Evolutionary conservation across 30 jellyfish, hydroid and myxozoan species (phyloP).

Genomic region (Aurelia sp.): DNA sequence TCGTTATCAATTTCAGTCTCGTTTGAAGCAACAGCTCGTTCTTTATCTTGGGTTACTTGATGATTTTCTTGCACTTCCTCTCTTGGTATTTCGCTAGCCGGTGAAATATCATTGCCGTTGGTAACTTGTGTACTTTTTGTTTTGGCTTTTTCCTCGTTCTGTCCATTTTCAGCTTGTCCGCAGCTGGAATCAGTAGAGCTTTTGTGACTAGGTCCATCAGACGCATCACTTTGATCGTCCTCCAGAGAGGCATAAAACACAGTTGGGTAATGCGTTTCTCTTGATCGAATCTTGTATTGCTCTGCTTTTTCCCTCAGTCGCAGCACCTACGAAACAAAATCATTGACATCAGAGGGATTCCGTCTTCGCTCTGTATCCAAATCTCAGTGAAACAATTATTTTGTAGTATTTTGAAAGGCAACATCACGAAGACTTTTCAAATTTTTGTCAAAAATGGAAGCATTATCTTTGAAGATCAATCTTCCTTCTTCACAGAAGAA

Average conservation of each 20-base stretch:
- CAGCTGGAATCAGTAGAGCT: neutral
- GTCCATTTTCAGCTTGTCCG: neutral
- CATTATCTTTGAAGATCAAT: no score
- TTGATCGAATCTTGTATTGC: slow-evolving; percentile 50
- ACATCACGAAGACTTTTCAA: no score
- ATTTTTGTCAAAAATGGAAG: no score
- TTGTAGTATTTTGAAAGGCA: no score
- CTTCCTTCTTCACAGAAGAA: no score
- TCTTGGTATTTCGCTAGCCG: neutral
- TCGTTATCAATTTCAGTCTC: slow-evolving; percentile 12
- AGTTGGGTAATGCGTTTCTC: slow-evolving; percentile 79
- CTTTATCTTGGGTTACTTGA: neutral
- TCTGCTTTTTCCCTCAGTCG: slow-evolving; percentile 67
- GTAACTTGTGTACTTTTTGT: neutral
- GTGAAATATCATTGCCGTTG: neutral
- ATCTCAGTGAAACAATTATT: no score
- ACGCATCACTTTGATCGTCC: slow-evolving; percentile 26
- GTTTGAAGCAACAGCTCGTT: slow-evolving; percentile 7
- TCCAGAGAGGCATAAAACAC: slow-evolving; percentile 55
- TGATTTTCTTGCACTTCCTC: neutral
- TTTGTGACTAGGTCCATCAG: slow-evolving; percentile 9
- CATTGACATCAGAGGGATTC: neutral
- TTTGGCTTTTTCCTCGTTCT: neutral
- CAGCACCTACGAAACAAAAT: slow-evolving; percentile 46
- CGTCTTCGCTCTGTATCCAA: no score